These are phyloP conservation scores for Hippocampus guttulatus DNA, from an alignment of 2,113 vertebrate genomes.

Conservation along the genomic window DNA sequence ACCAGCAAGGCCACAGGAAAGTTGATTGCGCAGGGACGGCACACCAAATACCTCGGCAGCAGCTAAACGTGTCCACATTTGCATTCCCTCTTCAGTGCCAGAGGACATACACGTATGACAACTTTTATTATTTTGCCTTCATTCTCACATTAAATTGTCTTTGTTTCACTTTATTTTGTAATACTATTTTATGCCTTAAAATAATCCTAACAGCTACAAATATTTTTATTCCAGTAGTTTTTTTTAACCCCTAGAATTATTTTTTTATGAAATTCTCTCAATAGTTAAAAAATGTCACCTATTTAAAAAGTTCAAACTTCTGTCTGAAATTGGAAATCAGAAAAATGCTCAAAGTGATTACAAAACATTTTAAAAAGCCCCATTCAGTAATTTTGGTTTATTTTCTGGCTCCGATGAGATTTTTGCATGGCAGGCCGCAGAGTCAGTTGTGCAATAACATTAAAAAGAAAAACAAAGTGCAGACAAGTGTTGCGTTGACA, in stretches of 20 bases:
- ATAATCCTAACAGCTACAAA: too few species aligned
- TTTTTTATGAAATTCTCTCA: neutral
- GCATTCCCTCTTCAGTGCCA: neutral
- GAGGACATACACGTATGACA: neutral
- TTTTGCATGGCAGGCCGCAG: neutral
- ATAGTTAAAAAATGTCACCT: too few species aligned
- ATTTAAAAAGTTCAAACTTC: too few species aligned
- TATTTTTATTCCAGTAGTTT: too few species aligned
- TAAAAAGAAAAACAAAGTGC: slow-evolving; percentile 25
- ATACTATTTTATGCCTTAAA: too few species aligned
- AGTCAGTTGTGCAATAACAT: slow-evolving; percentile 48
- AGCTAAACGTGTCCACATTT: slow-evolving; percentile 23
- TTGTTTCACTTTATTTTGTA: too few species aligned
- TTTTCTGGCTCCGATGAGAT: neutral
- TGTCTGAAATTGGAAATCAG: too few species aligned
- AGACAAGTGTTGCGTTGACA: slow-evolving; percentile 54
- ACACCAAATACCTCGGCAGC: slow-evolving; percentile 87
- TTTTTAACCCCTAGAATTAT: too few species aligned
- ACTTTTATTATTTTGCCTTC: neutral
- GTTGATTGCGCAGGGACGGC: slow-evolving; percentile 89
- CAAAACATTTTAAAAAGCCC: too few species aligned
- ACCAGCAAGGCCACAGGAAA: slow-evolving; percentile 86
- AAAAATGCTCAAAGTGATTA: too few species aligned
- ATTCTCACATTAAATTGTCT: too few species aligned
- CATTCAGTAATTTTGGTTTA: neutral